Percentiles rank a stretch among this genome's conserved stretches.
Evolutionary conservation across 2,797 vertebrate genomes (phyloP).

Genomic region (Mus minutoides): DNA sequence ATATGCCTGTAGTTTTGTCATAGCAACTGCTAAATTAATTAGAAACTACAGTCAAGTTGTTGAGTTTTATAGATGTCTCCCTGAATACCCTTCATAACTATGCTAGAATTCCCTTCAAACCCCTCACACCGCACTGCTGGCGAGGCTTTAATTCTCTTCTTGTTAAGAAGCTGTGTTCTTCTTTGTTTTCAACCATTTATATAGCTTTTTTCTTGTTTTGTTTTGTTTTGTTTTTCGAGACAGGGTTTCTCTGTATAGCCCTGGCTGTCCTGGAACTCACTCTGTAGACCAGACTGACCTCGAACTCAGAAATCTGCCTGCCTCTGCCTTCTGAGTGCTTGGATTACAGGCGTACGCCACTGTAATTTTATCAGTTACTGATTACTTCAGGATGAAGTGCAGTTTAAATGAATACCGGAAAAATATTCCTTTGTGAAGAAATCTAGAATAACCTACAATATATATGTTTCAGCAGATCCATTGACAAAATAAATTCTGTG

Average conservation of each 20-base stretch:
- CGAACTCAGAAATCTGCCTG: too few species aligned
- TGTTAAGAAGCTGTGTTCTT: constrained; percentile 14
- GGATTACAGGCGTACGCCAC: too few species aligned
- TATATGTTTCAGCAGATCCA: background rate
- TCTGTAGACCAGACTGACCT: too few species aligned
- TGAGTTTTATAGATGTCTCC: constrained; percentile 61
- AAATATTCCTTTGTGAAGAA: background rate
- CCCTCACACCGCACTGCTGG: background rate
- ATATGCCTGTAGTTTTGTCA: constrained; percentile 62
- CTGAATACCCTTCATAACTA: constrained; percentile 56
- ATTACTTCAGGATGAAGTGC: background rate
- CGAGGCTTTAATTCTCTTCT: constrained; percentile 45
- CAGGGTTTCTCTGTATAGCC: too few species aligned
- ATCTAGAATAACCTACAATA: background rate
- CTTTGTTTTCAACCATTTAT: background rate
- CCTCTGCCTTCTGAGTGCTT: too few species aligned
- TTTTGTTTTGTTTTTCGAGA: too few species aligned
- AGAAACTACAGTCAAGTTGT: constrained; percentile 62
- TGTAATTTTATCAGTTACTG: constrained; percentile 17
- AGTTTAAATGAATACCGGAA: background rate
- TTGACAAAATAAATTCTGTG: background rate
- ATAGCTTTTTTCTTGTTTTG: background rate
- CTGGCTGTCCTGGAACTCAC: too few species aligned
- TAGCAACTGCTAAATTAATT: constrained; percentile 80
- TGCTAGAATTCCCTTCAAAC: constrained; percentile 32